Percentiles rank a stretch among this genome's conserved stretches.
Conservation (phyloP, 2,797 vertebrate species). For the Poeciliopsis presidionis region DNA sequence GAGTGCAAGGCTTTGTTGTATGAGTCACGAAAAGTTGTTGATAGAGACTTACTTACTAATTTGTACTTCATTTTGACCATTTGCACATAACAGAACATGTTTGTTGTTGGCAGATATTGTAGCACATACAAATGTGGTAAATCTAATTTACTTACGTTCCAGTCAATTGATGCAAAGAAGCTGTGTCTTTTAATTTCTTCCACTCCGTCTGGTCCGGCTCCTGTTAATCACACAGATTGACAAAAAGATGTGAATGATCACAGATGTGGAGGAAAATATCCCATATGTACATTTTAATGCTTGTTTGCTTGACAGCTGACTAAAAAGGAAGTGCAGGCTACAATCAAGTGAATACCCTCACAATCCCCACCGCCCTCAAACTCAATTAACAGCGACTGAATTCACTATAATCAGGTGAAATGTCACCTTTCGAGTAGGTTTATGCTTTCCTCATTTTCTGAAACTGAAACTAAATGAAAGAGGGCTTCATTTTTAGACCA, state of each 20-base stretch:
- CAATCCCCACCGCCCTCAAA: background rate
- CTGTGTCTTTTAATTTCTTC: conserved; percentile 86
- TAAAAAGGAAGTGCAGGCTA: background rate
- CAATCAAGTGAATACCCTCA: background rate
- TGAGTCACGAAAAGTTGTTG: background rate
- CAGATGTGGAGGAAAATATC: background rate
- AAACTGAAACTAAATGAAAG: background rate
- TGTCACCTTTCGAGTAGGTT: background rate
- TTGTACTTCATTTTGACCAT: background rate
- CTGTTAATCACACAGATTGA: conserved; percentile 60
- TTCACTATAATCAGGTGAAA: background rate
- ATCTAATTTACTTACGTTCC: conserved; percentile 79
- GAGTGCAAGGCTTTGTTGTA: background rate
- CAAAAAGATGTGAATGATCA: background rate
- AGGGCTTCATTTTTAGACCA: background rate
- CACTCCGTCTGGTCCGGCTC: conserved; percentile 85
- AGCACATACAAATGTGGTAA: background rate
- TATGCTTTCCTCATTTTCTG: background rate
- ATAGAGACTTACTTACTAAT: background rate
- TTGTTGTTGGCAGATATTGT: background rate
- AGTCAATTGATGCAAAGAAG: conserved; percentile 85
- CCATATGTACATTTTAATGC: background rate
- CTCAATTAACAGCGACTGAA: background rate
- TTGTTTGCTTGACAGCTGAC: background rate
- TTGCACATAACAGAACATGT: background rate